Base-by-base conservation (phyloP, 2,888 invertebrate species). In the Protophormia terraenovae region DNA sequence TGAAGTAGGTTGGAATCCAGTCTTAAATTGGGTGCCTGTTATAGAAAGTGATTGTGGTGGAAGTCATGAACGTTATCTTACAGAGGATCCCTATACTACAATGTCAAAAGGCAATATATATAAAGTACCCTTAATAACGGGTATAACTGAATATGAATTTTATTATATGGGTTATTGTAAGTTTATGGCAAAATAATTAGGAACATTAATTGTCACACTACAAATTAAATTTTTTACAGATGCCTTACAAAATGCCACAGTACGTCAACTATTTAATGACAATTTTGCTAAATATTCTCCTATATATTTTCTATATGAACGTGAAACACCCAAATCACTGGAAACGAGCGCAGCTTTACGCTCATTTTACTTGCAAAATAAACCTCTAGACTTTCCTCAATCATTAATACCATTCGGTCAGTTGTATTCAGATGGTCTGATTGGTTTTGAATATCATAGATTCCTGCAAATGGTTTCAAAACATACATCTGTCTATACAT, bases 71-170 rank as follows among this genome's bases (percentile, higher is more conserved):
- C 93, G 95, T 83, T 96, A 95, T 89, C 90, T 96, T 5, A 84
- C 93, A 0, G 94, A 94, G 8, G 93, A 95, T 87, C 96, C 96
- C 0, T 91, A 93, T 50, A 93, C 93, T 32, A 92, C 94, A 0
- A 94, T 95, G 29, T 90, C 92, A 6, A 89, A 93, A 55, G 95
- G 95, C 0, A 92, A 94, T 50, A 94, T 95, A 84, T 91, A 94
- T 50, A 93, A 94, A 35, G 95, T 96, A 4, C 96, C 96, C 0
- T 90, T 94, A 66, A 94, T 96, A 73, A 93, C 94, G 83, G 95
- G 96, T 64, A 93, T 95, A 79, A 95, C 95, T 0, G 93, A 94
- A 66, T 94, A 95, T 77, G 96, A 96, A 90, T 95, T 96, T 90
- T 93, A 94, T 88, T 93, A 93, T 64, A 94, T 94, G 22, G 94